Base-by-base conservation (phyloP, 2,888 invertebrate species). In the Sipunculus nudus region DNA sequence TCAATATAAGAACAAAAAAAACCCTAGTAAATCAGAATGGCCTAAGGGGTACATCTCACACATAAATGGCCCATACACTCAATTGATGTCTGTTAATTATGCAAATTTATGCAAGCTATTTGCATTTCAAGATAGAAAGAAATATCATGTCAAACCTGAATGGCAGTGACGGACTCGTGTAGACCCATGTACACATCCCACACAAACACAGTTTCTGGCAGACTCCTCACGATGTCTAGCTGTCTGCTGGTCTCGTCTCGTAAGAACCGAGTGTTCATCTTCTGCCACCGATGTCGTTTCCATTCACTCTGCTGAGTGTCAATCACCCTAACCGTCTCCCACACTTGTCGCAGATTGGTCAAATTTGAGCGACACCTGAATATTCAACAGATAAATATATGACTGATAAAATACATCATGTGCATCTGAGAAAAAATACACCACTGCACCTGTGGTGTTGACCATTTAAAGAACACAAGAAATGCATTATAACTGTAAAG, bases 211-310 rank as follows among this genome's bases (percentile, higher is more conserved):
- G 79, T 78, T 35, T 80, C 78, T 2, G 83, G 78, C 21, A 83
- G 68, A n/a, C 67, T 74, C 32, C 73, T 58, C 10, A 83, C 75
- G 41, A 75, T 75, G 26, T 79, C 80, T 55, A 81, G 54, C 65
- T 82, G 81, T 61, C 78, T 79, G 59, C 74, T 72, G 1, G 79
- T 79, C 61, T 81, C 80, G 43, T 82, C 79, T 38, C 74, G 59
- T 52, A 82, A 70, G 54, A 77, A 74, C 64, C 76, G 76, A 35
- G 79, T 79, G 73, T 82, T 78, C 74, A 82, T 77, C 64, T 79
- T 81, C 74, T 82, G 81, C 83, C 83, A 83, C 4, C 80, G 70
- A 49, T 79, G 79, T 19, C 77, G 61, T 70, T 82, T 81, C 81
- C 82, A 82, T 59, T 82, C 80, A 3, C 68, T 65, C 61, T 82